A percentile compares a stretch with the other conserved stretches of the same genome.
Conservation (phyloP, 2,888 invertebrate genomes). For the Acleris holmiana region DNA sequence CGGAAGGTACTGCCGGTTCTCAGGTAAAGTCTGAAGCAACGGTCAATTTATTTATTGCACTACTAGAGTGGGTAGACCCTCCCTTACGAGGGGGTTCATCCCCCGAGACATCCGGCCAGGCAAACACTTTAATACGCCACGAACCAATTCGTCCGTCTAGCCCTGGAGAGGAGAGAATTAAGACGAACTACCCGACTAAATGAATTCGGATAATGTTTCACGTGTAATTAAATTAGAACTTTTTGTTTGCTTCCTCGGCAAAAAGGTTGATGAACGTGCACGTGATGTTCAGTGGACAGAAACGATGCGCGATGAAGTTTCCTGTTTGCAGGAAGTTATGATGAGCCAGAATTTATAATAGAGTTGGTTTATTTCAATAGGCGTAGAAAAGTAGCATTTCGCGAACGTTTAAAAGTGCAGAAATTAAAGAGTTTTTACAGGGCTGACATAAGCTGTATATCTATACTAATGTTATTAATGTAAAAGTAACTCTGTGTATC, state of each 20-base stretch:
- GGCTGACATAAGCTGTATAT: too few relatives aligned
- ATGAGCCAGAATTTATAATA: neutral
- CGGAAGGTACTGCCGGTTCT: conserved; percentile 4
- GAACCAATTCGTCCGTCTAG: conserved; percentile 32
- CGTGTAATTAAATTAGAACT: conserved; percentile 30
- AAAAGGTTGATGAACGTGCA: conserved; percentile 11
- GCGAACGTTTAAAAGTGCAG: too few relatives aligned
- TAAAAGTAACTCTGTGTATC: too few relatives aligned
- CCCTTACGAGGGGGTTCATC: conserved; percentile 29
- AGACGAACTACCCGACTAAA: conserved; percentile 31
- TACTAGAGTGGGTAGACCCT: conserved; percentile 16
- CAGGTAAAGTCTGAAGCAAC: conserved; percentile 14
- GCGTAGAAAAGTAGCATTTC: too few relatives aligned
- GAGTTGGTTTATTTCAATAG: too few relatives aligned
- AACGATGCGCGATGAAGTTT: conserved; percentile 14
- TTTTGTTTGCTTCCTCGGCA: conserved; percentile 13
- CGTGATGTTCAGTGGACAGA: conserved; percentile 15
- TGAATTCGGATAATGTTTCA: conserved; percentile 30
- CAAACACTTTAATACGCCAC: conserved; percentile 36
- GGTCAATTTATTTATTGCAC: conserved; percentile 32
- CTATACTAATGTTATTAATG: too few relatives aligned
- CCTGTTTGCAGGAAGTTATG: neutral
- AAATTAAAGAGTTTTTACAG: too few relatives aligned
- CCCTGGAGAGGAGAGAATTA: conserved; percentile 29
- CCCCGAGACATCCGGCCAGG: conserved; percentile 27